Conservation (phyloP, 2,113 vertebrate genomes). For the Mobula hypostoma region DNA sequence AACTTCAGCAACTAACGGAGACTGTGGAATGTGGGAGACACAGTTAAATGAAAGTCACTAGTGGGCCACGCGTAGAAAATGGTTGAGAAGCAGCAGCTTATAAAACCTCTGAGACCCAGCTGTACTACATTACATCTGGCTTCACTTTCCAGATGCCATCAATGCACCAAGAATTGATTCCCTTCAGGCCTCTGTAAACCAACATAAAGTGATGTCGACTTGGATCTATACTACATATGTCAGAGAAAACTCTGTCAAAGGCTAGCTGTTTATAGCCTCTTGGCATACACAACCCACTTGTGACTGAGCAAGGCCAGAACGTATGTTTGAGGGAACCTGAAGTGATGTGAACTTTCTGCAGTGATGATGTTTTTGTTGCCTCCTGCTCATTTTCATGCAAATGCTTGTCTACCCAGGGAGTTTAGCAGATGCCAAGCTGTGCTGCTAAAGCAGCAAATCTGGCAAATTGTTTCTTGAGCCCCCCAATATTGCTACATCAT, state of each 20-base stretch:
- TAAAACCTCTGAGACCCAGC: too few species aligned
- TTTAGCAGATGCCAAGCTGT: not conserved
- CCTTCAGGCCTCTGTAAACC: not conserved
- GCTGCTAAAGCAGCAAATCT: not conserved
- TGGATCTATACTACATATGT: not conserved
- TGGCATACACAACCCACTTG: not conserved
- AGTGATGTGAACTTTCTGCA: not conserved
- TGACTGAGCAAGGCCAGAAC: not conserved
- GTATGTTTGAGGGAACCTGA: not conserved
- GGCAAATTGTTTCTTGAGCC: not conserved
- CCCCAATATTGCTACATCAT: not conserved
- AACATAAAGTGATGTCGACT: not conserved
- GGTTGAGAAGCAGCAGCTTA: too few species aligned
- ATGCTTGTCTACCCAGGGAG: not conserved
- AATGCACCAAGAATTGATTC: not conserved
- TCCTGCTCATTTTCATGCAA: not conserved
- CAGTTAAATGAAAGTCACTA: too few species aligned
- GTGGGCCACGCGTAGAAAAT: too few species aligned
- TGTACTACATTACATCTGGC: not conserved
- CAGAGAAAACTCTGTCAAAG: not conserved
- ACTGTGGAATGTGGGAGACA: too few species aligned
- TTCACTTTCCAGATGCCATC: not conserved
- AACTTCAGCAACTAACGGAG: too few species aligned
- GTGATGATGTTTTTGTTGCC: not conserved
- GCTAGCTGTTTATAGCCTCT: not conserved